These are phyloP conservation scores for Sinopyrophorus schimmeli DNA, from an alignment of 2,888 invertebrate genomes.

Conservation along the genomic window DNA sequence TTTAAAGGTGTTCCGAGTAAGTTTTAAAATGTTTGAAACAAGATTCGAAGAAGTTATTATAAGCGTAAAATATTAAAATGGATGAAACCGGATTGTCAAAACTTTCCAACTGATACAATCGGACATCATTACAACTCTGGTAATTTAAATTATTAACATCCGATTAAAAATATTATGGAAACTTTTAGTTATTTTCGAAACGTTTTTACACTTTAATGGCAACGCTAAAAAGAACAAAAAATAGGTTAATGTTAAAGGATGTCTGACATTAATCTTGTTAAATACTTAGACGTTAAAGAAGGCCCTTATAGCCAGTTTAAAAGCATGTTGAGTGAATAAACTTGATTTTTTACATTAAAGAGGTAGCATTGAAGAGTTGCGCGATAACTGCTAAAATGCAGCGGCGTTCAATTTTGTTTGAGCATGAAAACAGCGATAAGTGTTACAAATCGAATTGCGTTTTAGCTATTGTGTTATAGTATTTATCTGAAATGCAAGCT, in stretches of 20 bases:
- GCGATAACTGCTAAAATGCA: slow-evolving; percentile 10
- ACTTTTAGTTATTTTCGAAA: too few species aligned
- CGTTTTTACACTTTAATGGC: too few species aligned
- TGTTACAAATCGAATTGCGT: slow-evolving; percentile 25
- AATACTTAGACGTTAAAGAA: neutral
- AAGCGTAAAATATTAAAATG: too few species aligned
- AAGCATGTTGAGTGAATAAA: neutral
- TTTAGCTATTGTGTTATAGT: slow-evolving; percentile 19
- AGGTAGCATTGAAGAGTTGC: neutral
- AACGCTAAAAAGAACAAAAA: too few species aligned
- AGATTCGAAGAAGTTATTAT: too few species aligned
- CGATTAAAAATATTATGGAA: too few species aligned
- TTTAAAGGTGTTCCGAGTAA: slow-evolving; percentile 38
- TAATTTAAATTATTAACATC: too few species aligned
- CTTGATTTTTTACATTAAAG: slow-evolving; percentile 2
- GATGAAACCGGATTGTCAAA: too few species aligned
- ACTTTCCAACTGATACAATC: too few species aligned
- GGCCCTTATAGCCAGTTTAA: slow-evolving; percentile 2
- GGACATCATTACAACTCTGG: too few species aligned
- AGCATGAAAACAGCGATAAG: slow-evolving; percentile 18
- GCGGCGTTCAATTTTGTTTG: slow-evolving; percentile 4
- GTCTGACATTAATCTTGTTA: slow-evolving; percentile 1
- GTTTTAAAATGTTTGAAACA: too few species aligned
- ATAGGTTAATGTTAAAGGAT: slow-evolving; percentile 1
- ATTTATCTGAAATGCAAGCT: slow-evolving; percentile 27